Evolutionary conservation across 1,140 invertebrate species (phyloP), one percentile per base, ranked within the genome.

Genomic region (Odontomachus brunneus): DNA sequence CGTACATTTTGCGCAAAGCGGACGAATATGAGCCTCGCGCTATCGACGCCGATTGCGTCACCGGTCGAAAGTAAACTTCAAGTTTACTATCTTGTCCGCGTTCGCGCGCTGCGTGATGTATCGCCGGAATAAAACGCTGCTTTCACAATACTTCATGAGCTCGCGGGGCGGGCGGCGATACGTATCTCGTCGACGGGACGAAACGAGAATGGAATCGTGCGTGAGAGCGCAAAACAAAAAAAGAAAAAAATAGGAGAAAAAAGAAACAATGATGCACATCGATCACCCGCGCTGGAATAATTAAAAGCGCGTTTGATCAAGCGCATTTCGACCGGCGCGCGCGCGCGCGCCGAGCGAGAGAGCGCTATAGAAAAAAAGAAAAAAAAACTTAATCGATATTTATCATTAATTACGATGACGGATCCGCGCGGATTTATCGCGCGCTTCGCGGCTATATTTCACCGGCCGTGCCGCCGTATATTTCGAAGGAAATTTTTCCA

Each of bases 341-440:
- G n/a, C n/a, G n/a, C n/a, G n/a, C n/a, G n/a, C n/a, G n/a, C n/a
- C n/a, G n/a, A n/a, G n/a, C n/a, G n/a, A n/a, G n/a, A n/a, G n/a
- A n/a, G n/a, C n/a, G n/a, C n/a, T n/a, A 55, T 11, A 55, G 5
- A 55, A 19, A 55, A 7, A 22, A 1, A 55, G 57, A 26, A 62
- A 75, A 60, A 73, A 48, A 24, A 57, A 51, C 26, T 82, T 62
- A 72, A 82, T 74, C 78, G 59, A 82, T 82, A 82, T 82, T 82
- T 82, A 86, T 87, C 76, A 87, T 87, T 84, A 87, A 84, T 87
- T 87, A 60, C 69, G 82, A 72, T 59, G 71, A 83, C 71, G 72
- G 49, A 80, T 80, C 65, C 75, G 60, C 49, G 62, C 63, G 75
- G 75, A 86, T 87, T 87, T 87, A 83, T 86, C 63, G 66, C 66